Percentiles rank a stretch among this genome's conserved stretches.
Evolutionary conservation across 2,113 vertebrate genomes (phyloP).

Genomic region (Cyanoderma ruficeps): DNA sequence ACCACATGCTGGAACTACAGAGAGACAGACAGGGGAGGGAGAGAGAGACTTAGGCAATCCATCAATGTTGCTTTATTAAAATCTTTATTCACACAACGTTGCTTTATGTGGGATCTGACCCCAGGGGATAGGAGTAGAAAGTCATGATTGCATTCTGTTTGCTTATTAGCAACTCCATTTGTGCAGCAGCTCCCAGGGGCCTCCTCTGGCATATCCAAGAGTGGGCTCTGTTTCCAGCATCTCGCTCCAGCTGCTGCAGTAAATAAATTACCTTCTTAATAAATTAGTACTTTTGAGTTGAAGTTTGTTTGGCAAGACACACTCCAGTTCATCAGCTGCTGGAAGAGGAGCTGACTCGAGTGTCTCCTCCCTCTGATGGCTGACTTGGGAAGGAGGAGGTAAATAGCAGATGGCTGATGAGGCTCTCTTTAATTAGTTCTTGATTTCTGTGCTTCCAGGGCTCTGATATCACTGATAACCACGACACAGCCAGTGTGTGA

Average conservation of each 20-base stretch:
- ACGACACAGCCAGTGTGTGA: not conserved
- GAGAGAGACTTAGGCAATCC: conserved; percentile 29
- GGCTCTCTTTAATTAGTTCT: conserved; percentile 3
- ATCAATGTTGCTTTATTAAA: conserved; percentile 70
- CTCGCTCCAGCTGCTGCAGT: conserved; percentile 44
- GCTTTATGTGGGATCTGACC: conserved; percentile 61
- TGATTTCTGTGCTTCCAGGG: not conserved
- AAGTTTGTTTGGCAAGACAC: conserved; percentile 54
- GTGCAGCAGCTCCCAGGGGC: conserved; percentile 54
- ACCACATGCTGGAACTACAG: not conserved
- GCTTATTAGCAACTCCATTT: conserved; percentile 42
- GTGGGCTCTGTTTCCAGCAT: not conserved
- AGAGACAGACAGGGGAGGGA: not conserved
- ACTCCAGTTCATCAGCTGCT: conserved; percentile 50
- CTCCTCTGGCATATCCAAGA: conserved; percentile 23
- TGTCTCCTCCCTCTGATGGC: not conserved
- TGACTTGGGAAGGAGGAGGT: not conserved
- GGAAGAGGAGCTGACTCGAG: not conserved
- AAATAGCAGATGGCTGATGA: conserved; percentile 27
- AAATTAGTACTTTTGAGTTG: conserved; percentile 52
- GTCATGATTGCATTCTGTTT: conserved; percentile 15
- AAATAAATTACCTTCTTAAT: conserved; percentile 74
- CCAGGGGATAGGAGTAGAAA: conserved; percentile 61
- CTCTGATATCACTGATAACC: not conserved
- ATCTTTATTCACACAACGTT: conserved; percentile 75